Conservation (phyloP, 2,888 invertebrate genomes). For the Spisula subtruncata region DNA sequence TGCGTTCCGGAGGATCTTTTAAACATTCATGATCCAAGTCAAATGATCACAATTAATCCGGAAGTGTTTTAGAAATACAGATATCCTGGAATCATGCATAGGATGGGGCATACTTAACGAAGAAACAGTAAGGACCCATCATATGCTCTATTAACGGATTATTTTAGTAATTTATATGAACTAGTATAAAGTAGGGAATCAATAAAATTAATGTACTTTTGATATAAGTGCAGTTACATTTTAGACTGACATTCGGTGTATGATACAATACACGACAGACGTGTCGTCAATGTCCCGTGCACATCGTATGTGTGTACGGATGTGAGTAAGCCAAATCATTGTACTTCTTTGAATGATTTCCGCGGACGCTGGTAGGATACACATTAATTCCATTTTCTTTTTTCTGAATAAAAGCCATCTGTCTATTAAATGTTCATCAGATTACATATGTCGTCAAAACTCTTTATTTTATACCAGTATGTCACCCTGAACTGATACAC, state of each 20-base stretch:
- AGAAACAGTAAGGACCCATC: neutral
- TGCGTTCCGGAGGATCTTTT: no score
- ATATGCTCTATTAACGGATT: neutral
- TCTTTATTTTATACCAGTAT: no score
- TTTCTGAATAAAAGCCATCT: no score
- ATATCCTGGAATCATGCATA: neutral
- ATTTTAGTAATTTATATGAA: neutral
- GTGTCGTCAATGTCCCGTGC: neutral
- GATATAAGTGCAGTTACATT: conserved; percentile 4
- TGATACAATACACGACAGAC: neutral
- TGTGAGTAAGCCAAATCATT: neutral
- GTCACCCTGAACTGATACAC: no score
- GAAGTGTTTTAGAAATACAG: no score
- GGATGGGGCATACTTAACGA: neutral
- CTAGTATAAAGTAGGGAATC: neutral
- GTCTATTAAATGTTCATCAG: no score
- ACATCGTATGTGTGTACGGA: no score
- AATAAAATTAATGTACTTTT: neutral
- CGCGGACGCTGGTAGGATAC: no score
- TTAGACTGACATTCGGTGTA: neutral
- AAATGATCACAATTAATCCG: no score
- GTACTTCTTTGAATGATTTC: neutral
- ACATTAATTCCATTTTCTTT: no score
- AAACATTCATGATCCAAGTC: no score
- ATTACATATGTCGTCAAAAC: no score